A percentile compares a stretch with the other conserved stretches of the same genome.
Evolutionary conservation across 2,797 vertebrate species (phyloP).

Genomic region (Chaetophractus vellerosus): DNA sequence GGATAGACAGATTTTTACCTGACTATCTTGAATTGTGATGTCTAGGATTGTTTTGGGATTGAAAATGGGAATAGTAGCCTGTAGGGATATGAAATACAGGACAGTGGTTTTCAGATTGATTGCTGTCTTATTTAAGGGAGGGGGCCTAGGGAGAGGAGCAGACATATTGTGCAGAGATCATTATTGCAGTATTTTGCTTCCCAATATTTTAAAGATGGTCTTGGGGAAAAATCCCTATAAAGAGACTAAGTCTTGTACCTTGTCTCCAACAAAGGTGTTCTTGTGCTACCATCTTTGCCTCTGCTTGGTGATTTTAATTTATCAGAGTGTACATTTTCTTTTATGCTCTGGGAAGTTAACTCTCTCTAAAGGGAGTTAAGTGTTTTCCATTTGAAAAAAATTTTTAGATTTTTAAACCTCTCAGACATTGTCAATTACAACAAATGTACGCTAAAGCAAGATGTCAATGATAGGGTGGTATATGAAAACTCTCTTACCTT

Average conservation of each 20-base stretch:
- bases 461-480: too few species aligned
- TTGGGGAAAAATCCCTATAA: neutral
- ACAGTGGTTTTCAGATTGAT: constrained; percentile 29
- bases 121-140: constrained; percentile 14
- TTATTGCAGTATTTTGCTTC: constrained; percentile 54
- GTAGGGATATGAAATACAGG: constrained; percentile 50
- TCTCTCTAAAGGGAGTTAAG: neutral
- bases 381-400: constrained; percentile 54
- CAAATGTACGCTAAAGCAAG: too few species aligned
- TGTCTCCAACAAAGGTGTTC: neutral
- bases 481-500: too few species aligned
- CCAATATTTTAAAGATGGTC: constrained; percentile 33
- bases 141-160: neutral
- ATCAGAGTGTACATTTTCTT: constrained; percentile 8
- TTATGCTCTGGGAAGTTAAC: neutral
- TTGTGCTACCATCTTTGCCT: constrained; percentile 5
- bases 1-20: constrained; percentile 18
- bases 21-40: constrained; percentile 25
- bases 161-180: neutral
- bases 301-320: neutral
- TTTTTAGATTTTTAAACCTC: constrained; percentile 14
- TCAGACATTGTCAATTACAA: constrained; percentile 32
- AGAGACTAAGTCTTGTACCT: neutral
- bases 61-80: constrained; percentile 49
- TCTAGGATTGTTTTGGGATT: neutral